Conservation (phyloP, 2,888 invertebrate species). For the Ormyrus nitidulus region DNA sequence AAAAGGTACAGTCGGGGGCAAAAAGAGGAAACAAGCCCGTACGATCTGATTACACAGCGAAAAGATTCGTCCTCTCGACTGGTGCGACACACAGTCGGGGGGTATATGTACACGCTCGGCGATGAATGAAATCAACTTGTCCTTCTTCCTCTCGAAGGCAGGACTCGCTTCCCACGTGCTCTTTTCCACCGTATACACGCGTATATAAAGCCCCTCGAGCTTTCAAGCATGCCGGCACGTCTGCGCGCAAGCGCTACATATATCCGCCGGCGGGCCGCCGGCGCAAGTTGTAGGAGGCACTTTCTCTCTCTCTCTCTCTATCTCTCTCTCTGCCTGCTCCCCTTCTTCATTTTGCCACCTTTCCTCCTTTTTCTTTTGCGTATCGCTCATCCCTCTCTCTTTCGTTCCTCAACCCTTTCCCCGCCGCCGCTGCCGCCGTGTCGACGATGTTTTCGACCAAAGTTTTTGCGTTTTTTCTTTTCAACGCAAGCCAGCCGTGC, state of each 20-base stretch:
- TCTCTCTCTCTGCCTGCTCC: conserved; percentile 60
- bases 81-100: background rate
- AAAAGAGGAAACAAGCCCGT: conserved; percentile 29
- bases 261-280: conserved; percentile 9
- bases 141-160: conserved; percentile 69
- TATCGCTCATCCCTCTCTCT: conserved; percentile 53
- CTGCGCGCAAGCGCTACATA: background rate
- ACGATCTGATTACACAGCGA: conserved; percentile 52
- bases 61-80: conserved; percentile 53
- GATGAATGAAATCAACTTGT: conserved; percentile 70
- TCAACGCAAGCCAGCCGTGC: background rate
- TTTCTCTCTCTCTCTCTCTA: conserved; percentile 53
- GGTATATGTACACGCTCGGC: conserved; percentile 1
- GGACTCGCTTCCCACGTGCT: conserved; percentile 63
- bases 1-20: too few species aligned
- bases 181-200: conserved; percentile 66
- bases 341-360: conserved; percentile 62
- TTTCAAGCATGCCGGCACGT: conserved; percentile 37
- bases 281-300: conserved; percentile 70
- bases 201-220: conserved; percentile 42
- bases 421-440: conserved; percentile 11
- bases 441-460: conserved; percentile 51
- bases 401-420: conserved; percentile 43
- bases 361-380: conserved; percentile 59
- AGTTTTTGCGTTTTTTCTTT: conserved; percentile 57